Base-by-base conservation (phyloP, 1,140 invertebrate genomes). In the Lordiphosa collinella region DNA sequence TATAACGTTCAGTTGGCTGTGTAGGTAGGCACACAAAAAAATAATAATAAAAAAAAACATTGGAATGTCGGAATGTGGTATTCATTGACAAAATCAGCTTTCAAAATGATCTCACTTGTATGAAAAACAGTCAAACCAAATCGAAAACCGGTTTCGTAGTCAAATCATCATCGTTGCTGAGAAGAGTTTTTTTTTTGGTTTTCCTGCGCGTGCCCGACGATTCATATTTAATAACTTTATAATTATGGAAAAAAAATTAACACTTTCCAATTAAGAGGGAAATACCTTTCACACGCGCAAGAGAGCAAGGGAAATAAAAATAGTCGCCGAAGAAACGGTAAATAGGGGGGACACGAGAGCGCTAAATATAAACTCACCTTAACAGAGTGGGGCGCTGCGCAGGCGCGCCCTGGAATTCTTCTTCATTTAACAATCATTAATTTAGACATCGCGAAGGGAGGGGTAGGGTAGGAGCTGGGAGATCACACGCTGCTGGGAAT, bases 21-120 rank as follows among this genome's bases (percentile, higher is more conserved):
- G 36, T 51, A 53, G 68, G 69, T 63, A 73, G 22, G 22, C 7
- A 25, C 38, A 60, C 52, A 61, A 32, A 56, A 37, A n/a, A n/a
- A n/a, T n/a, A 3, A 3, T 18, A 50, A 34, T 9, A 38, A 44
- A 11, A 35, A 58, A 44, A 62, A 58, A 38, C 63, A 73, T 76
- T 56, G 78, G 78, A 76, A 82, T 82, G 78, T 84, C 63, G 41
- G 78, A 85, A 75, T 85, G 80, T 85, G 75, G 80, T 76, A 88
- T 88, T 88, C 86, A 88, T 88, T 88, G 86, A 89, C 88, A 89
- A 89, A 89, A 89, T 89, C 88, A 89, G 88, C 88, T 89, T 89
- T 89, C 88, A 89, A 89, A 89, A 89, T 89, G 88, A 89, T 89
- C 88, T 89, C 88, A 89, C 88, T 89, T 88, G 73, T 82, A 64